Evolutionary conservation across 1,140 invertebrate species (phyloP).

Genomic region (Brachionus calyciflorus): DNA sequence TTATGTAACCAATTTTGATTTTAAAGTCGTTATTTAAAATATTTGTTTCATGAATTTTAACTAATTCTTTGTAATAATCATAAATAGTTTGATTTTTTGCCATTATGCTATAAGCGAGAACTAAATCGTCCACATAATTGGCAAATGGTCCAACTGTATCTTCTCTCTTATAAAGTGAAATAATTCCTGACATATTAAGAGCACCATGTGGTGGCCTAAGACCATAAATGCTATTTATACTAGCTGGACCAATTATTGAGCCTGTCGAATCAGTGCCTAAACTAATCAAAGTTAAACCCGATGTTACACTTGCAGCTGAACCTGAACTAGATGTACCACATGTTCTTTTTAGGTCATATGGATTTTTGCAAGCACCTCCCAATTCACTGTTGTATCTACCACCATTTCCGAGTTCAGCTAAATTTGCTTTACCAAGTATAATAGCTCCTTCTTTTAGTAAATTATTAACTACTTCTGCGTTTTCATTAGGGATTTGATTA

Average conservation of each 20-base stretch:
- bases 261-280: slow-evolving; percentile 3
- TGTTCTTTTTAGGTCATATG: neutral
- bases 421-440: slow-evolving; percentile 14
- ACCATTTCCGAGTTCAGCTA: slow-evolving; percentile 1
- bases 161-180: neutral
- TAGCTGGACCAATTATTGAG: neutral
- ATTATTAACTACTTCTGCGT: neutral
- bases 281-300: neutral
- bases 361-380: slow-evolving; percentile 18
- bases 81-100: neutral
- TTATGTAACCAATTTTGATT: neutral
- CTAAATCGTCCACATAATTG: slow-evolving; percentile 10
- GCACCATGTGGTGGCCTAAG: neutral
- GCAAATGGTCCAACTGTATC: slow-evolving; percentile 32
- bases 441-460: slow-evolving; percentile 6
- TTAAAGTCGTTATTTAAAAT: neutral
- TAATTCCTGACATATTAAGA: neutral
- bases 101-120: neutral
- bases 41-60: too few species aligned
- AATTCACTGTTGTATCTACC: neutral
- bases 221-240: neutral
- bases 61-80: too few species aligned
- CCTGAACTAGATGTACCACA: slow-evolving; percentile 26
- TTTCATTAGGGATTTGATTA: neutral
- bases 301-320: neutral